Base-by-base conservation (phyloP, 2,113 vertebrate genomes). In the Pseudorasbora parva region DNA sequence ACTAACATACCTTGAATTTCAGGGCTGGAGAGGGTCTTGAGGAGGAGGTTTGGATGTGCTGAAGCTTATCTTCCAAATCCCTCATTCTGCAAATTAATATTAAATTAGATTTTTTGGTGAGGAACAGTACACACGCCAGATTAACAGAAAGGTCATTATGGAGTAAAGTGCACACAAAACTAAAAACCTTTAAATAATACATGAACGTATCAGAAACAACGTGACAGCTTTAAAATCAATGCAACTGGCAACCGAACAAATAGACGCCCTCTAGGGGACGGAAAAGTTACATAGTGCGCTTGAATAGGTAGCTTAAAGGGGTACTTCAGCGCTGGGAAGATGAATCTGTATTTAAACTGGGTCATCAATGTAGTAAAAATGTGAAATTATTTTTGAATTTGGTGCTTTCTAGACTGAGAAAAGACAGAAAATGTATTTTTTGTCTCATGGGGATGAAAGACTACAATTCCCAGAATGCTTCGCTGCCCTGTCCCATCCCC, bases 1-100 rank as follows among this genome's bases (percentile, higher is more conserved):
- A 23, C 37, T 19, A 80, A 62, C 14, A 25, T 89, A 98, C 97
- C 96, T 98, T 98, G 91, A 99, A 99, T 92, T 96, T 98, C 91
- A 99, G 94, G 88, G 95, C 96, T 87, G 97, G 96, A 69, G 93
- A 90, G 78, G 96, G 93, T 76, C 92, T 92, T 89, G 92, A 81
- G 51, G 94, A 94, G 1, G 93, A 95, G 15, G 94, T 91, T 86
- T 96, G 96, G 86, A 98, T 88, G 84, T 91, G 93, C 81, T 94
- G 93, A 69, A 98, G 93, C 82, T 96, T 95, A 85, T 97, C 95
- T 90, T 98, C 96, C 92, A 98, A 92, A 85, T 97, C 95, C 90
- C 89, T 96, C 87, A 98, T 92, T 91, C 97, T 99, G 86, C 66
- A 84, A 17, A 59, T 84, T 64, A 57, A 33, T 12, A 90, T 62